phyloP scores from a whole-genome alignment of 2,888 invertebrate species.

The Tenthredo notha region DNA sequence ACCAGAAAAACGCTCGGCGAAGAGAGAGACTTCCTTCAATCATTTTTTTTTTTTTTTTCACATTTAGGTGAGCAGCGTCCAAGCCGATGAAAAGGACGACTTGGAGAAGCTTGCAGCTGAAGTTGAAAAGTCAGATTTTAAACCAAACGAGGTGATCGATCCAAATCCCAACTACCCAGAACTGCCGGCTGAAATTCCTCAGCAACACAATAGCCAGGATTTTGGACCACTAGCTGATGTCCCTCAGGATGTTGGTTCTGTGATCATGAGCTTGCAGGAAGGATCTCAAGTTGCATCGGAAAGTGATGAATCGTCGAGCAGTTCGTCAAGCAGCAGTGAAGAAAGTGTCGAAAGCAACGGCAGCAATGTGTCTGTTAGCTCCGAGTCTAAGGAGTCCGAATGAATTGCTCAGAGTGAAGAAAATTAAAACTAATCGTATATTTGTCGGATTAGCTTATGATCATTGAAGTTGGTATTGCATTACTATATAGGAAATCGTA shows the following conservation, averaged over 20 bases:
- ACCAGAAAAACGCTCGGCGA: neutral
- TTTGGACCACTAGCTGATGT: constrained; percentile 39
- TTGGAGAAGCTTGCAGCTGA: constrained; percentile 64
- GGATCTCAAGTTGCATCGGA: neutral
- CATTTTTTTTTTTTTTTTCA: neutral
- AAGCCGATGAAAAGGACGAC: constrained; percentile 55
- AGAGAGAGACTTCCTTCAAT: neutral
- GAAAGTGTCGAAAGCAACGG: constrained; percentile 24
- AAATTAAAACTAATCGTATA: constrained; percentile 4
- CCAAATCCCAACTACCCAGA: constrained; percentile 54
- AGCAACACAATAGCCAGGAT: constrained; percentile 47
- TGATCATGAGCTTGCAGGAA: constrained; percentile 2
- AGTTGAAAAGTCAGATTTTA: constrained; percentile 64
- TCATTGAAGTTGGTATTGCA: neutral
- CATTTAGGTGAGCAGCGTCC: constrained; percentile 21
- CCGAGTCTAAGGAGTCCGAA: constrained; percentile 12
- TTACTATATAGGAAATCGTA: constrained; percentile 5
- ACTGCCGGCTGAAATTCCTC: constrained; percentile 51
- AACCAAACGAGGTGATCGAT: constrained; percentile 65
- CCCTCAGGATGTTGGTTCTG: neutral
- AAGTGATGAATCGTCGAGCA: constrained; percentile 9
- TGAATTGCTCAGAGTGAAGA: neutral
- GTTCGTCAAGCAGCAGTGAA: constrained; percentile 5
- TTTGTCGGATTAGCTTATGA: neutral
- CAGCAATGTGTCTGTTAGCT: neutral